These are phyloP conservation scores for Mormyrus iriodes DNA, from an alignment of 2,113 vertebrate genomes.

Conservation along the genomic window DNA sequence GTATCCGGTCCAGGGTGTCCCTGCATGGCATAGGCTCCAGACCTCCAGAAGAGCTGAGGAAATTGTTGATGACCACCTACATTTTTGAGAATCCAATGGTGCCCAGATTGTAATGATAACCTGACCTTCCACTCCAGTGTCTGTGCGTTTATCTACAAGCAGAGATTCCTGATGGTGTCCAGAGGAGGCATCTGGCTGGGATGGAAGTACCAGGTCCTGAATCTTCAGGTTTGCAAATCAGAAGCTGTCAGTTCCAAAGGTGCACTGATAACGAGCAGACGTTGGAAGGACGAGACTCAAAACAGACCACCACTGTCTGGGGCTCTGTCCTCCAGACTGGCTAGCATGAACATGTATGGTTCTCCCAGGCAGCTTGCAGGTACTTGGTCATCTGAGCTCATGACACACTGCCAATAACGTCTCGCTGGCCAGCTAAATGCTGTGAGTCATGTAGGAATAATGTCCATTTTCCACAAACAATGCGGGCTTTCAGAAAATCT, in stretches of 20 bases:
- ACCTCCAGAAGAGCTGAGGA: background rate
- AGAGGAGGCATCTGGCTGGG: background rate
- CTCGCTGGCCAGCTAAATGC: too few species aligned
- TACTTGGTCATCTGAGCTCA: background rate
- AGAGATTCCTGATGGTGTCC: background rate
- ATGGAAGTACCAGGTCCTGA: background rate
- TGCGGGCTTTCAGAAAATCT: background rate
- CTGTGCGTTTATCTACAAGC: background rate
- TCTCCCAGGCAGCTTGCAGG: background rate
- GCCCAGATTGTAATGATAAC: background rate
- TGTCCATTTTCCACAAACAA: background rate
- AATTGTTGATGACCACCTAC: background rate
- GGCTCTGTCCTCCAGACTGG: background rate
- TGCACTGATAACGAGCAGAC: background rate
- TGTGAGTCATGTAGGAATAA: background rate
- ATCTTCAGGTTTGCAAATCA: background rate
- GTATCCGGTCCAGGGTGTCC: background rate
- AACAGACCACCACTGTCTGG: background rate
- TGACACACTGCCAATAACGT: background rate
- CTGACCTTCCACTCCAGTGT: background rate
- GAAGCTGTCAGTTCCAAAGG: background rate
- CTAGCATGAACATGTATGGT: background rate
- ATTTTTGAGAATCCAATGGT: background rate
- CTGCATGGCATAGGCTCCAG: background rate
- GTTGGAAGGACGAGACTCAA: background rate